phyloP scores from a whole-genome alignment of 2,888 invertebrate genomes.

The Altica lythri region DNA sequence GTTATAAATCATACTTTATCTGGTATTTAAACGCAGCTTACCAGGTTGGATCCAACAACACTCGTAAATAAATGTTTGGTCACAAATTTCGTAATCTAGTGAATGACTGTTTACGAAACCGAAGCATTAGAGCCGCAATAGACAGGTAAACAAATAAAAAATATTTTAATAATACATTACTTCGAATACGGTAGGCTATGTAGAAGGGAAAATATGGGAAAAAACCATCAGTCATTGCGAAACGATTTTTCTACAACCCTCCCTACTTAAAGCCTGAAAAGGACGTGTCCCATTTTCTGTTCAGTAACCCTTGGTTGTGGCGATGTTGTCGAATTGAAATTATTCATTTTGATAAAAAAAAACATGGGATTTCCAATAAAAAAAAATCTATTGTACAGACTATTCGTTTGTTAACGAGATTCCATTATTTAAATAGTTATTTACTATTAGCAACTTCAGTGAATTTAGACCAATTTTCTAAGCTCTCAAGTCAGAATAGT shows the following conservation, averaged over 20 bases:
- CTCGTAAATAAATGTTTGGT: constrained; percentile 8
- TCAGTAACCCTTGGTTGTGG: constrained; percentile 18
- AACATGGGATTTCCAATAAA: too few species aligned
- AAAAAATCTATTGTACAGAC: too few species aligned
- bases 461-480: too few species aligned
- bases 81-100: constrained; percentile 1
- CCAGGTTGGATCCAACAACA: not conserved
- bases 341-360: too few species aligned
- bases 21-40: constrained; percentile 4
- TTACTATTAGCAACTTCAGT: too few species aligned
- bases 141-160: not conserved
- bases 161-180: constrained; percentile 4
- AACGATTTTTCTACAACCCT: too few species aligned
- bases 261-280: constrained; percentile 1
- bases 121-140: not conserved
- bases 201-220: too few species aligned
- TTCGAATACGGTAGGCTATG: not conserved
- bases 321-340: too few species aligned
- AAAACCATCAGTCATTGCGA: constrained; percentile 20
- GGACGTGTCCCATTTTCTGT: constrained; percentile 26
- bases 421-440: too few species aligned
- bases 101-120: not conserved
- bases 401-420: too few species aligned
- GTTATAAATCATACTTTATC: constrained; percentile 10
- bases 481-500: too few species aligned